Conservation (phyloP, 2,797 vertebrate genomes). For the Lerista edwardsae region DNA sequence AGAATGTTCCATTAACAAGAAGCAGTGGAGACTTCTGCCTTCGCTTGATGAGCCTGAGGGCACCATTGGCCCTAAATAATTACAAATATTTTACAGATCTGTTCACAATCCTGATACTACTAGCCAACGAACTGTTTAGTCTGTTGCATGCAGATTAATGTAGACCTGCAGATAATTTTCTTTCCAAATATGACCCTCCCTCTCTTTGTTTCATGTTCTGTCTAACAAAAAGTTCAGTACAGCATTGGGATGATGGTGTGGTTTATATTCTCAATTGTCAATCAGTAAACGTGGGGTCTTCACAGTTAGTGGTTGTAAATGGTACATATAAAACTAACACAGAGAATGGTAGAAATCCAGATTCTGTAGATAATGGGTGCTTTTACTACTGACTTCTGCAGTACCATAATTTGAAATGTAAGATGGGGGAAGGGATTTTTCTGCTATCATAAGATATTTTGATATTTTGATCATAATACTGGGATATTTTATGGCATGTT, state of each 20-base stretch:
- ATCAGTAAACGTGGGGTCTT: background rate
- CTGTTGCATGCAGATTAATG: background rate
- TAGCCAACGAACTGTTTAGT: background rate
- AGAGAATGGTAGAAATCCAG: background rate
- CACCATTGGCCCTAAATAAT: background rate
- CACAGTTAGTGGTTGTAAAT: background rate
- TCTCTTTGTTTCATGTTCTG: background rate
- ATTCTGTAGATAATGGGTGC: background rate
- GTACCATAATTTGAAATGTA: background rate
- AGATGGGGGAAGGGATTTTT: background rate
- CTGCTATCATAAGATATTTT: background rate
- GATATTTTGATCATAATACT: too few species aligned
- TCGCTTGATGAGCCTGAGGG: background rate
- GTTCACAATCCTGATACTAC: background rate
- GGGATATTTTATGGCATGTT: background rate
- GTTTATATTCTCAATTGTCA: background rate
- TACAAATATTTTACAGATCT: conserved; percentile 5
- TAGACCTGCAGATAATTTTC: conserved; percentile 1
- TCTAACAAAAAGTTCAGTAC: conserved; percentile 24
- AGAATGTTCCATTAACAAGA: background rate
- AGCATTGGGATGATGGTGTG: background rate
- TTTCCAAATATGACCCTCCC: background rate
- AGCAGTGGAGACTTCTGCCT: background rate
- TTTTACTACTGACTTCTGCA: background rate
- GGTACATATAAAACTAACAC: background rate